phyloP scores from a whole-genome alignment of 1,140 invertebrate species.

The Cyclina sinensis region DNA sequence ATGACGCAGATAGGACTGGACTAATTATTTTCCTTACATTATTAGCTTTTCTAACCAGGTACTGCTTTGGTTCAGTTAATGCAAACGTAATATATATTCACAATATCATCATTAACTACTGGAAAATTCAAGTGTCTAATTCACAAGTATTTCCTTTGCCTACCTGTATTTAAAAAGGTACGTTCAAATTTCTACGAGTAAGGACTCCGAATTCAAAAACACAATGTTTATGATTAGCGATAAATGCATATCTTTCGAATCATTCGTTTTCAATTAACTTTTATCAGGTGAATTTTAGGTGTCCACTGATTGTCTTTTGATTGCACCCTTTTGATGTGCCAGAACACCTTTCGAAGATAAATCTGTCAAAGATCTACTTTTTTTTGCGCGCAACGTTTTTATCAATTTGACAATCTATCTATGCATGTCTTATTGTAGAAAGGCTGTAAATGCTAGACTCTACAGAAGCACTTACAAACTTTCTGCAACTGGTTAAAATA shows the following conservation, averaged over 20 bases:
- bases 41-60: too few species aligned
- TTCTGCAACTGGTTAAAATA: neutral
- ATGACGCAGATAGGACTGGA: too few species aligned
- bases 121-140: too few species aligned
- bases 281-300: neutral
- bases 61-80: too few species aligned
- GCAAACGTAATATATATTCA: too few species aligned
- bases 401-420: neutral
- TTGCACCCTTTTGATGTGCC: neutral
- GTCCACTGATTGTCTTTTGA: neutral
- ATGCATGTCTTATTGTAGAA: too few species aligned
- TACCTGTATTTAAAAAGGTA: too few species aligned
- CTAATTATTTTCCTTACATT: too few species aligned
- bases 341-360: neutral
- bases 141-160: too few species aligned
- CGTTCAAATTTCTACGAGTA: neutral
- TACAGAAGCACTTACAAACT: too few species aligned
- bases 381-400: neutral
- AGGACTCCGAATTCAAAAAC: neutral
- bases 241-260: neutral
- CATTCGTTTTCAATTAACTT: neutral
- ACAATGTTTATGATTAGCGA: neutral
- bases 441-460: too few species aligned
- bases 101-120: too few species aligned
- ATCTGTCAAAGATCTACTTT: neutral